A percentile compares a stretch with the other conserved stretches of the same genome.
Conservation (phyloP, 1,140 invertebrate species). For the Drosophila teissieri region DNA sequence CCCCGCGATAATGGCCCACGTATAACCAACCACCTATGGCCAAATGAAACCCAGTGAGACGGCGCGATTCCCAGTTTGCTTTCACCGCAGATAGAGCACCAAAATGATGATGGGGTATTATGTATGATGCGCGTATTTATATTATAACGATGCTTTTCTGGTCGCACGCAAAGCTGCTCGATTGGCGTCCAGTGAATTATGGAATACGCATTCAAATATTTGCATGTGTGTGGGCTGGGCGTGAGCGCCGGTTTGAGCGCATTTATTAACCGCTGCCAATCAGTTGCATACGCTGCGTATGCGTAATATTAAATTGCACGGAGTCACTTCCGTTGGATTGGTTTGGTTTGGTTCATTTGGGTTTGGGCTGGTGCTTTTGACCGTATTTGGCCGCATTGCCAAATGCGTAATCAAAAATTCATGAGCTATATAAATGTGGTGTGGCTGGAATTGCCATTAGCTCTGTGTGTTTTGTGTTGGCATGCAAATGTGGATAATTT, state of each 20-base stretch:
- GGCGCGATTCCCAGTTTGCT: neutral
- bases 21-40: neutral
- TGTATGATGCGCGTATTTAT: conserved; percentile 42
- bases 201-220: conserved; percentile 48
- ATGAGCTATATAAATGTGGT: conserved; percentile 67
- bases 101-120: conserved; percentile 43
- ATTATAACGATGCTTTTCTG: conserved; percentile 41
- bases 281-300: conserved; percentile 68
- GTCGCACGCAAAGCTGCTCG: conserved; percentile 43
- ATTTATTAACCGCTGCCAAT: conserved; percentile 74
- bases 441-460: conserved; percentile 42
- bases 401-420: conserved; percentile 81
- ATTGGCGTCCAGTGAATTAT: conserved; percentile 44
- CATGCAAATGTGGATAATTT: conserved; percentile 65
- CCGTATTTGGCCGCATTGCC: conserved; percentile 67
- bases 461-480: conserved; percentile 33
- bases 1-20: neutral
- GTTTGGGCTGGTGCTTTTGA: conserved; percentile 17
- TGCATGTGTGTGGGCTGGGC: conserved; percentile 3
- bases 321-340: conserved; percentile 65
- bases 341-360: conserved; percentile 54
- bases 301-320: conserved; percentile 74
- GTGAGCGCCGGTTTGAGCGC: conserved; percentile 13
- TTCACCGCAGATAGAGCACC: conserved; percentile 23
- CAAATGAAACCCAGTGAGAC: neutral